A percentile compares a stretch with the other conserved stretches of the same genome.
Evolutionary conservation across 2,888 invertebrate genomes (phyloP).

Genomic region (Galeopsomyia nigrocyanea): DNA sequence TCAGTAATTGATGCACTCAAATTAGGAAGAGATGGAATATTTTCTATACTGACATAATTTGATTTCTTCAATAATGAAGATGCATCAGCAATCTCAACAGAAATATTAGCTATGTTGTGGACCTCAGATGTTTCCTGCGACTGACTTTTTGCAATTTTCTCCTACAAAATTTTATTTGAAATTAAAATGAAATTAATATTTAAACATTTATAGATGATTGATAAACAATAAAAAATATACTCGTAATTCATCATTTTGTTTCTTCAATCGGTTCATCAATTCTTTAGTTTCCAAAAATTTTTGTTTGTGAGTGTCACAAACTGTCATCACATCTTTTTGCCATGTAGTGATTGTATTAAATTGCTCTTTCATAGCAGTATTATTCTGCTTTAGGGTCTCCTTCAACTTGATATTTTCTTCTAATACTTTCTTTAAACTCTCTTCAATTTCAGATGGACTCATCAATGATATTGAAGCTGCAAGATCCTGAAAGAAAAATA

Average conservation of each 20-base stretch:
- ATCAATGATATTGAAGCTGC: conserved; percentile 57
- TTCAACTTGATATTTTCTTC: conserved; percentile 74
- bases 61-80: conserved; percentile 13
- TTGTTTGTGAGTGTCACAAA: conserved; percentile 75
- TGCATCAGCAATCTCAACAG: conserved; percentile 11
- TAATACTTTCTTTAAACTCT: conserved; percentile 71
- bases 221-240: conserved; percentile 30
- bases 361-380: conserved; percentile 78
- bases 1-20: not conserved
- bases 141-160: conserved; percentile 20
- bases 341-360: conserved; percentile 74
- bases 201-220: not conserved
- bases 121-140: conserved; percentile 3
- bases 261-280: conserved; percentile 68
- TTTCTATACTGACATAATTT: conserved; percentile 14
- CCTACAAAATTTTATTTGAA: conserved; percentile 19
- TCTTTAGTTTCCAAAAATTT: conserved; percentile 78
- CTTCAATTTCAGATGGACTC: conserved; percentile 70
- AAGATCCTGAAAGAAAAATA: conserved; percentile 56
- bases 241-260: conserved; percentile 61
- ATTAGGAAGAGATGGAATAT: not conserved
- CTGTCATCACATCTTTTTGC: conserved; percentile 76
- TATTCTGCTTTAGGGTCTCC: conserved; percentile 77
- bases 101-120: not conserved
- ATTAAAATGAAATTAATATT: conserved; percentile 10